Base-by-base conservation (phyloP, 2,797 vertebrate species). In the Chelon labrosus region DNA sequence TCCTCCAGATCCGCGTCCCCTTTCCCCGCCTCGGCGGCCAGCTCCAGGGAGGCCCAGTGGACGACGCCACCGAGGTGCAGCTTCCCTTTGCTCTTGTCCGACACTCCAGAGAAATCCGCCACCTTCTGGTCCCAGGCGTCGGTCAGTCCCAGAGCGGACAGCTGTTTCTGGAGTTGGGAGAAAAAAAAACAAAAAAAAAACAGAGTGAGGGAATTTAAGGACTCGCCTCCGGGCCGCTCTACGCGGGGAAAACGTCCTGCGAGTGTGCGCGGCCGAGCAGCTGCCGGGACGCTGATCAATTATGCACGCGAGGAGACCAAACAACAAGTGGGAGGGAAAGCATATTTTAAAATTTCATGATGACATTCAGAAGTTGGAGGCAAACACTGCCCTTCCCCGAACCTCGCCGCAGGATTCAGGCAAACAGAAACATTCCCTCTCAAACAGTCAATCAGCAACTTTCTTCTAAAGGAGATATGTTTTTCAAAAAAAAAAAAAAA, bases 31-130 rank as follows among this genome's bases (percentile, higher is more conserved):
- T 85, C 72, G 3, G 83, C 54, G 2, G 67, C 62, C 80, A 93
- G 84, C 73, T 94, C 92, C 62, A 95, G 38, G 25, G 87, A 88
- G 0, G 89, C 79, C 92, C 92, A 94, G 42, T 95, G 93, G 31
- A 94, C 72, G 52, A 92, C 73, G 0, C 55, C 86, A 1, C 75
- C 80, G 49, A 95, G 70, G 42, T 93, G 86, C 22, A 92, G 86
- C 55, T 85, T 90, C 25, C 83, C 85, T 65, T 69, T 73, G 44
- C 84, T 37, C 50, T 84, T 72, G 10, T 59, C 79, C 0, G 83
- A 87, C 61, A 89, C 56, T 7, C 87, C 72, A 0, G 93, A 89
- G 78, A 94, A 91, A 64, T 93, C 91, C 0, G 89, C 90, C 53
- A 19, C 73, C 63, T 87, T 75, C 79, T 83, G 81, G 66, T 92